A percentile compares a stretch with the other conserved stretches of the same genome.
phyloP scores from a whole-genome alignment of 35 echinoderm and acorn worm species.

The Acanthaster planci region DNA sequence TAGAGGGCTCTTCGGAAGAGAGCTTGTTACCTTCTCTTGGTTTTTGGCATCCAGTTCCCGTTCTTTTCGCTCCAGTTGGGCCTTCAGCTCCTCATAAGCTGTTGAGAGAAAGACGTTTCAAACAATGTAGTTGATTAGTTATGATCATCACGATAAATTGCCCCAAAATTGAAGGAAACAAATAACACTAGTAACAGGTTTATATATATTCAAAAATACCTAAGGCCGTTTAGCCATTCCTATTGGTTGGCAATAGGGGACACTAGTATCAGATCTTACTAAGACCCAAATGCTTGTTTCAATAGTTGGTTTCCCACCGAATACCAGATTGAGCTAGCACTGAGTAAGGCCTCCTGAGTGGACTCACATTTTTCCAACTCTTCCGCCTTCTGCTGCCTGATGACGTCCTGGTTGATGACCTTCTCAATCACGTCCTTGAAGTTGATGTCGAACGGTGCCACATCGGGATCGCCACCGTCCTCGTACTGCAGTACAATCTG shows the following conservation, averaged over 20 bases:
- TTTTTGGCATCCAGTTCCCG: slow-evolving; percentile 89
- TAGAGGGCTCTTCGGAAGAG: not conserved
- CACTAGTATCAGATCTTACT: no score
- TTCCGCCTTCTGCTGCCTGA: slow-evolving; percentile 75
- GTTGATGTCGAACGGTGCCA: slow-evolving; percentile 94
- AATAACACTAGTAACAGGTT: no score
- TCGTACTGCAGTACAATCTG: slow-evolving; percentile 93
- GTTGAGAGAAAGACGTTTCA: slow-evolving; percentile 16
- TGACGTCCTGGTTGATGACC: slow-evolving; percentile 90
- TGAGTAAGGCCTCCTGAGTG: no score
- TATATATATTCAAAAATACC: no score
- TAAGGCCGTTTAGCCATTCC: no score
- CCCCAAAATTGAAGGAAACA: no score
- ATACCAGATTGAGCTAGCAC: no score
- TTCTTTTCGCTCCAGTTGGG: slow-evolving; percentile 79
- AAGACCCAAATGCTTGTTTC: no score
- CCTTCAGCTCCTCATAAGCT: slow-evolving; percentile 83
- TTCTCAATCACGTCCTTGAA: slow-evolving; percentile 98
- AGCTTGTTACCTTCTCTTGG: slow-evolving; percentile 79
- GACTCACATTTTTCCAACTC: slow-evolving; percentile 88
- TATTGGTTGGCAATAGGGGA: no score
- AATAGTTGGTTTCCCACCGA: no score
- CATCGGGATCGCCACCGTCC: slow-evolving; percentile 80
- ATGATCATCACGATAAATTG: no score
- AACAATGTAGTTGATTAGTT: not conserved